These are phyloP conservation scores for Cryptocheilus praepositus DNA, from an alignment of 2,888 invertebrate species.

Conservation along the genomic window DNA sequence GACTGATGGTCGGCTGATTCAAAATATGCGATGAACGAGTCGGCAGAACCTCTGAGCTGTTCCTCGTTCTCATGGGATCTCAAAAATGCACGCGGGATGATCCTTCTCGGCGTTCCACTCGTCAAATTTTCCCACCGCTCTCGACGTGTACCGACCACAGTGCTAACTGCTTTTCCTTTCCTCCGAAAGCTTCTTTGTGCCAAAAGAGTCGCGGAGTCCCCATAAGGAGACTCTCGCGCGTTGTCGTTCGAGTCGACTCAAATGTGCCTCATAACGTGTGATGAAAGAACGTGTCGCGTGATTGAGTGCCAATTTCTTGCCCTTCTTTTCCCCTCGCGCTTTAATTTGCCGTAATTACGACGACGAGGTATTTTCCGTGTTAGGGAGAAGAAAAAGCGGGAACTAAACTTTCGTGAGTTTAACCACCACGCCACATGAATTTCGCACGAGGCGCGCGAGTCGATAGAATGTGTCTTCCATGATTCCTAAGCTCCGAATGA, in stretches of 20 bases:
- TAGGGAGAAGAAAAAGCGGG: no score
- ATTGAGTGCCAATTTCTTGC: conserved; percentile 3
- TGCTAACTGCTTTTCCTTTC: conserved; percentile 37
- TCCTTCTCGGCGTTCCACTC: no score
- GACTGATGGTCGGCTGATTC: no score
- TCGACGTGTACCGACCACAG: neutral
- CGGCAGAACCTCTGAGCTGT: no score
- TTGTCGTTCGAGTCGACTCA: conserved; percentile 39
- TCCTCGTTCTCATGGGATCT: no score
- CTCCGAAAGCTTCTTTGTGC: conserved; percentile 45
- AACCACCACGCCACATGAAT: conserved; percentile 17
- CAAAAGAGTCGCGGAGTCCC: conserved; percentile 27
- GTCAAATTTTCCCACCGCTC: no score
- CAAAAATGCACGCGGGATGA: no score
- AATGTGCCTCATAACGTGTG: conserved; percentile 49
- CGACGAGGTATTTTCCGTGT: no score
- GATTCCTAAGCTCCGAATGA: conserved; percentile 31
- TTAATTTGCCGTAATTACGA: neutral
- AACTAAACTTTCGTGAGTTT: neutral
- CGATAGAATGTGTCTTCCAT: conserved; percentile 61
- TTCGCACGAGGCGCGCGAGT: conserved; percentile 42
- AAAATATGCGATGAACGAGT: no score
- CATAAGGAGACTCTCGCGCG: conserved; percentile 39
- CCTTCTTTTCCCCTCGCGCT: neutral
- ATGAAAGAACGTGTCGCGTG: no score